These are phyloP conservation scores for Botrylloides violaceus DNA, from an alignment of 23 tunicate genomes.

Conservation along the genomic window DNA sequence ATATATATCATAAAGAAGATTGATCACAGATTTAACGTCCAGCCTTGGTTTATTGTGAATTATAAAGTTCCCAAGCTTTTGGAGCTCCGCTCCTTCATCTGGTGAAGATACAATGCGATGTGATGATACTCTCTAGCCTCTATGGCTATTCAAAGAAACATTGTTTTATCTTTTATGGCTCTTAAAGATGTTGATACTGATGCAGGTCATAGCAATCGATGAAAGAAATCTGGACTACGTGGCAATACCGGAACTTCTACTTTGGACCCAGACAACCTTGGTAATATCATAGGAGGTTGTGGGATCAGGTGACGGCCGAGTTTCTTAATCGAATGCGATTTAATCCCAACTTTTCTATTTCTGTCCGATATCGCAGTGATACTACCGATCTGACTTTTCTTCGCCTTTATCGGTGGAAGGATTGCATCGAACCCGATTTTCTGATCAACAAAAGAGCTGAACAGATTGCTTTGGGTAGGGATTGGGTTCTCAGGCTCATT, in stretches of 20 bases:
- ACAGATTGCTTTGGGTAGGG: background rate
- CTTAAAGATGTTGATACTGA: too few species aligned
- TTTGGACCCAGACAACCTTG: background rate
- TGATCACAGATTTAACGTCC: too few species aligned
- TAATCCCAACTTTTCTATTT: background rate
- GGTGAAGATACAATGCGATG: too few species aligned
- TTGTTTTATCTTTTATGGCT: too few species aligned
- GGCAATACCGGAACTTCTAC: slow-evolving; percentile 15
- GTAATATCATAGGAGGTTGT: slow-evolving; percentile 1
- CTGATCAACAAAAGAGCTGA: background rate
- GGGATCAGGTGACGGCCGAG: background rate
- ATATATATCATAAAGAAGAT: too few species aligned
- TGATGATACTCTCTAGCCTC: too few species aligned
- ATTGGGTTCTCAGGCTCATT: background rate
- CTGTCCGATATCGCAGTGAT: slow-evolving; percentile 3
- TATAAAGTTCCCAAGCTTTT: too few species aligned
- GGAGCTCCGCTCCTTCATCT: too few species aligned
- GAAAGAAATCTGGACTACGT: slow-evolving; percentile 19
- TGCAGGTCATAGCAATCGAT: background rate
- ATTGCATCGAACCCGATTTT: background rate
- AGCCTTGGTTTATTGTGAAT: too few species aligned
- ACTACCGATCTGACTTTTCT: slow-evolving; percentile 2
- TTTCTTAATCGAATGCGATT: slow-evolving; percentile 4
- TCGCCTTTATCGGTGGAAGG: slow-evolving; percentile 1
- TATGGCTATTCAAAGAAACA: too few species aligned